phyloP scores from a whole-genome alignment of 2,797 vertebrate genomes.

The Rhabdomys pumilio region DNA sequence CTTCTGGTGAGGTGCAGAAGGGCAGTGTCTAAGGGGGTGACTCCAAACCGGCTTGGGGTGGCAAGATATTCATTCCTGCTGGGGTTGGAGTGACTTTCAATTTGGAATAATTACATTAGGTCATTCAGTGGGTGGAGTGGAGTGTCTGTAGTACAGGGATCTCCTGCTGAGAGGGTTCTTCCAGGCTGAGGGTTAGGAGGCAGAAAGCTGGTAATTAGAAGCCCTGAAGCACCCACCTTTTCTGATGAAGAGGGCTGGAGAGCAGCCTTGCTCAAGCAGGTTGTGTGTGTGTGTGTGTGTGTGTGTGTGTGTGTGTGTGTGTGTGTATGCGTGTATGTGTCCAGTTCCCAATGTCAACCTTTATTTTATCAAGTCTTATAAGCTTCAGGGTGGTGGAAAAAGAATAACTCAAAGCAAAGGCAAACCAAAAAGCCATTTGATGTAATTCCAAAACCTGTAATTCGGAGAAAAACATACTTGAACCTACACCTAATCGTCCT shows the following conservation, averaged over 20 bases:
- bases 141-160: conserved; percentile 25
- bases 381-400: conserved; percentile 53
- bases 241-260: conserved; percentile 3
- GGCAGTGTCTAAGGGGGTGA: not conserved
- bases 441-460: conserved; percentile 64
- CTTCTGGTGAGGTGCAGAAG: not conserved
- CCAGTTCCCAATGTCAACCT: not conserved
- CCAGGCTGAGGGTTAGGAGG: conserved; percentile 53
- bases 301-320: not conserved
- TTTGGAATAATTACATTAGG: conserved; percentile 69
- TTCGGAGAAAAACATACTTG: conserved; percentile 78
- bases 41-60: not conserved
- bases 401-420: conserved; percentile 60
- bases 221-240: not conserved
- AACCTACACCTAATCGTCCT: conserved; percentile 68
- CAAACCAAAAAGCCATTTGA: conserved; percentile 23
- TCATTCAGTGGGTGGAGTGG: conserved; percentile 42
- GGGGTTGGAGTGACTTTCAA: conserved; percentile 64
- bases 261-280: conserved; percentile 54
- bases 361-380: conserved; percentile 45
- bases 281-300: not conserved
- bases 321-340: not conserved
- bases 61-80: not conserved
- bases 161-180: conserved; percentile 73
- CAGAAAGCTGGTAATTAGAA: conserved; percentile 75